Conservation (phyloP, 1,140 invertebrate genomes). For the Hylaeus volcanicus region DNA sequence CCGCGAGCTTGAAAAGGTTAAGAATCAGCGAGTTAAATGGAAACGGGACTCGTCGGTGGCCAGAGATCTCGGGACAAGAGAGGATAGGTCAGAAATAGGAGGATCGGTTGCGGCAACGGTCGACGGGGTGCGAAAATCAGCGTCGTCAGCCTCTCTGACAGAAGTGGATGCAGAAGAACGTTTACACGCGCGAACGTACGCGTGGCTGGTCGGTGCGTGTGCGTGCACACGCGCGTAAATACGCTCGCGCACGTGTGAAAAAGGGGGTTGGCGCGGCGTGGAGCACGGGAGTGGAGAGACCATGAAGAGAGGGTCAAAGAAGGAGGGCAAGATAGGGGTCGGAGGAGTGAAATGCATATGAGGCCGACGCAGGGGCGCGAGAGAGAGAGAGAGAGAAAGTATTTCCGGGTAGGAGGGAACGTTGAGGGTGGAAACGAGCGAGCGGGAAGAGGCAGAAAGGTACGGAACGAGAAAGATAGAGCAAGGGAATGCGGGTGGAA, state of each 20-base stretch:
- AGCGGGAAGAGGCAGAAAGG: slow-evolving; percentile 49
- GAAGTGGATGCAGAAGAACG: slow-evolving; percentile 25
- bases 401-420: slow-evolving; percentile 47
- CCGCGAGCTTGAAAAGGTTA: too few relatives aligned
- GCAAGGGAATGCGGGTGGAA: slow-evolving; percentile 37
- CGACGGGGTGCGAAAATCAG: slow-evolving; percentile 50
- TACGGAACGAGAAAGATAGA: slow-evolving; percentile 40
- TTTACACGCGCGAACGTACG: slow-evolving; percentile 23
- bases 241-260: background rate
- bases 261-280: background rate
- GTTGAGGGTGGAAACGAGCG: slow-evolving; percentile 29
- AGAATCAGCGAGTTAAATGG: slow-evolving; percentile 8
- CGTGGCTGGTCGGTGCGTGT: background rate
- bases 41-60: slow-evolving; percentile 3
- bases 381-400: slow-evolving; percentile 35
- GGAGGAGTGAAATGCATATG: background rate
- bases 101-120: background rate
- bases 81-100: background rate
- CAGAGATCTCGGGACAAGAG: background rate
- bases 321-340: background rate
- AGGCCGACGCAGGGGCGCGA: background rate
- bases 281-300: background rate
- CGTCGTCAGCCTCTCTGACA: slow-evolving; percentile 55
- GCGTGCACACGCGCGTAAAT: too few relatives aligned
- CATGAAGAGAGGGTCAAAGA: background rate